A percentile compares a stretch with the other conserved stretches of the same genome.
phyloP scores from a whole-genome alignment of 2,113 vertebrate genomes.

The Nansenia antarctica region DNA sequence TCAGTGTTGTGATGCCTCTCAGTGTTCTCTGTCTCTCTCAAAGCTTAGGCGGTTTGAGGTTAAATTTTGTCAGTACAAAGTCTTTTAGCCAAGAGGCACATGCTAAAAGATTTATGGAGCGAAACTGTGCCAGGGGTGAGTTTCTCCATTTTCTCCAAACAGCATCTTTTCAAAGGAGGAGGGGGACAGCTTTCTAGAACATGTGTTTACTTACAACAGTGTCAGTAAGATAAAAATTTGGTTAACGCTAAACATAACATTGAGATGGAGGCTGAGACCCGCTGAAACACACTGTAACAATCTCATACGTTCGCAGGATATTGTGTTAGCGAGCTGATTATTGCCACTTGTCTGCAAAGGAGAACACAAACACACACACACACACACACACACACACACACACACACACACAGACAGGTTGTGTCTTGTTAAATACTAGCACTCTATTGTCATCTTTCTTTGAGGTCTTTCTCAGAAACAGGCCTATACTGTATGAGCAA shows the following conservation, averaged over 20 bases:
- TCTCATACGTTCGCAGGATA: background rate
- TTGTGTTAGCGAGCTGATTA: background rate
- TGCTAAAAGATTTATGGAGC: conserved; percentile 74
- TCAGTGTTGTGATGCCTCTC: conserved; percentile 9
- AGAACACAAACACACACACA: too few relatives aligned
- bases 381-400: too few relatives aligned
- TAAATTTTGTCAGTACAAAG: conserved; percentile 68
- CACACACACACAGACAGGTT: too few relatives aligned
- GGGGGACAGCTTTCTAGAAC: conserved; percentile 36
- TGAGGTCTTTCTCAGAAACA: background rate
- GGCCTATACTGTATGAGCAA: background rate
- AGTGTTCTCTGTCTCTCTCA: conserved; percentile 23
- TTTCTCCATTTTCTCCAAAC: conserved; percentile 65
- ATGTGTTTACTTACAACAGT: conserved; percentile 68
- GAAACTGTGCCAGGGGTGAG: conserved; percentile 66
- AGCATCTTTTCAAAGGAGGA: conserved; percentile 55
- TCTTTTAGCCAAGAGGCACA: conserved; percentile 73
- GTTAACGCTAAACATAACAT: conserved; percentile 55
- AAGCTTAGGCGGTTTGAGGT: conserved; percentile 57
- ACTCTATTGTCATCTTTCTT: background rate
- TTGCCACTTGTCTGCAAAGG: background rate
- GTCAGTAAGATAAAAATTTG: conserved; percentile 56
- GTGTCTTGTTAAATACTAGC: background rate
- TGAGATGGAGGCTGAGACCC: conserved; percentile 49
- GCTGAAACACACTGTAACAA: background rate